These are phyloP conservation scores for Drosophila ohnishii DNA, from an alignment of 1,140 invertebrate species.

Conservation along the genomic window DNA sequence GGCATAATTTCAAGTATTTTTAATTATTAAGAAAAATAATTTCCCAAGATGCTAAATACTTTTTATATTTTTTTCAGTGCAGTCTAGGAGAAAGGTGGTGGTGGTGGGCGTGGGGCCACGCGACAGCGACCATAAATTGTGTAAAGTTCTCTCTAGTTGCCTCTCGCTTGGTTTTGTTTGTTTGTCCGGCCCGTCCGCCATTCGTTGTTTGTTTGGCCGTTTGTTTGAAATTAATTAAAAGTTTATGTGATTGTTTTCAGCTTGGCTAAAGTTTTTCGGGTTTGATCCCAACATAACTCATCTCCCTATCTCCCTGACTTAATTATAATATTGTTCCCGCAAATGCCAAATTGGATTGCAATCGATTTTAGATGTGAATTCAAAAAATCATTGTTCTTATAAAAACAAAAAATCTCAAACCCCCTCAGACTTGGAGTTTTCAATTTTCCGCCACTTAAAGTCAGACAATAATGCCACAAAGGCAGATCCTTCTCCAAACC, in stretches of 20 bases:
- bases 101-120: slow-evolving; percentile 18
- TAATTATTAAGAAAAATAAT: background rate
- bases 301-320: background rate
- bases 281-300: slow-evolving; percentile 9
- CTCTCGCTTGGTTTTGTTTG: slow-evolving; percentile 43
- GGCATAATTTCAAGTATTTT: too few species aligned
- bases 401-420: slow-evolving; percentile 5
- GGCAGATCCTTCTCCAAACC: slow-evolving; percentile 11
- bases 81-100: background rate
- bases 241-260: slow-evolving; percentile 74
- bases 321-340: background rate
- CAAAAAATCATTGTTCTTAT: slow-evolving; percentile 1
- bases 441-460: slow-evolving; percentile 23
- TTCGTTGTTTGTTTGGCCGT: slow-evolving; percentile 55
- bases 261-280: slow-evolving; percentile 52
- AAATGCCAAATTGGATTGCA: slow-evolving; percentile 24
- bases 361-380: slow-evolving; percentile 13
- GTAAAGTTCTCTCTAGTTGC: slow-evolving; percentile 53
- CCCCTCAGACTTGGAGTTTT: background rate
- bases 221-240: slow-evolving; percentile 81
- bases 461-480: slow-evolving; percentile 14
- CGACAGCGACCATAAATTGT: slow-evolving; percentile 59
- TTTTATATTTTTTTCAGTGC: background rate
- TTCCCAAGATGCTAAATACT: background rate
- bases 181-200: slow-evolving; percentile 35